Conservation (phyloP, 53 echinoderm and acorn worm species). For the Arbacia lixula region DNA sequence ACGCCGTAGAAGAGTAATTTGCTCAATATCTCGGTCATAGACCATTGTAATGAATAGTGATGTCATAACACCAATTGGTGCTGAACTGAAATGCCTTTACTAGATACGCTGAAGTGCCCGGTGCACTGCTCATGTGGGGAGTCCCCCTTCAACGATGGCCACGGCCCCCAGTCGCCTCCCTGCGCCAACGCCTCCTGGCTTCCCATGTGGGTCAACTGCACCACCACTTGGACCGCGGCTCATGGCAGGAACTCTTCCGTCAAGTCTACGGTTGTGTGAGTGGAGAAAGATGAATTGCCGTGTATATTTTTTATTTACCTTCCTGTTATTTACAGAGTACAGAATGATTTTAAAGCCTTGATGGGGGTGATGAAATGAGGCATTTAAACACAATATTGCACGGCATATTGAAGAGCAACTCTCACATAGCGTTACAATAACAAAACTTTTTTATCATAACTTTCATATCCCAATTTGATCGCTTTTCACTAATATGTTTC, state of each 20-base stretch:
- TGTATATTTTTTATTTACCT: neutral
- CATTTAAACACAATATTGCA: no score
- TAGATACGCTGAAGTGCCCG: neutral
- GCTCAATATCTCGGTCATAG: no score
- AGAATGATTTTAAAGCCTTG: no score
- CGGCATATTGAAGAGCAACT: no score
- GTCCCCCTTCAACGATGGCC: neutral
- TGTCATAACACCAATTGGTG: no score
- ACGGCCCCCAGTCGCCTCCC: neutral
- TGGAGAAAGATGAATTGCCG: neutral
- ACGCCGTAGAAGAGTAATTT: no score
- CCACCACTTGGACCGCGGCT: neutral
- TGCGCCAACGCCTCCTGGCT: neutral
- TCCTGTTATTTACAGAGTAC: no score
- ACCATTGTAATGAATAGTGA: no score
- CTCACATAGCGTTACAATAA: no score
- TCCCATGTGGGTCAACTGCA: conserved; percentile 21
- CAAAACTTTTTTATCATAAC: neutral
- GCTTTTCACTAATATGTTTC: no score
- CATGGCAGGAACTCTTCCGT: neutral
- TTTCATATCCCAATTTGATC: no score
- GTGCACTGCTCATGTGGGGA: conserved; percentile 1
- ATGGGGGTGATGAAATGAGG: no score
- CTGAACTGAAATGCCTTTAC: neutral
- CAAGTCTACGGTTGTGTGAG: conserved; percentile 21